Percentiles rank a stretch among this genome's conserved stretches.
These are phyloP conservation scores for Antechinus stuartii DNA, from an alignment of 2,113 vertebrate species.

Conservation along the genomic window DNA sequence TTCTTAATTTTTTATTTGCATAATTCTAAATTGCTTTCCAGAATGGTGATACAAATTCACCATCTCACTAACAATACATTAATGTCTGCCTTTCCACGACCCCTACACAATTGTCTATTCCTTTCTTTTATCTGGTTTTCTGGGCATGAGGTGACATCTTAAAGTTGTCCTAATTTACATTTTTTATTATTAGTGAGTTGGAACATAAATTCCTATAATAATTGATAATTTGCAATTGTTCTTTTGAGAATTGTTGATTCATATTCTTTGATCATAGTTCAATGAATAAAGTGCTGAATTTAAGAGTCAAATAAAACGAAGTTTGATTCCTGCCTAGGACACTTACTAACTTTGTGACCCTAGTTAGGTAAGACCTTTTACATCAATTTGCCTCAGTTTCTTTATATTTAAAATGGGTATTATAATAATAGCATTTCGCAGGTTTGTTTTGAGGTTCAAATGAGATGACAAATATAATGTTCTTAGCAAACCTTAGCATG, in stretches of 20 bases:
- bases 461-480: too few relatives aligned
- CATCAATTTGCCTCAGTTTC: neutral
- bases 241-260: neutral
- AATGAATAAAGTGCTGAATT: neutral
- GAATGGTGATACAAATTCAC: neutral
- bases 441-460: neutral
- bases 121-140: neutral
- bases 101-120: neutral
- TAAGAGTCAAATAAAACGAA: neutral
- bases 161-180: neutral
- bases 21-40: neutral
- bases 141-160: neutral
- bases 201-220: neutral
- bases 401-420: neutral
- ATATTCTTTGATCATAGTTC: neutral
- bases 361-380: neutral
- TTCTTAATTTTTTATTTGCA: neutral
- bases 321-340: neutral
- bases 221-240: neutral
- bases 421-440: neutral
- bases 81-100: neutral
- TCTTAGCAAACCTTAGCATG: neutral
- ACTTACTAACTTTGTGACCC: neutral
- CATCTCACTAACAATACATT: neutral
- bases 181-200: neutral